Conservation (phyloP, 2,888 invertebrate species). For the Muscina levida region DNA sequence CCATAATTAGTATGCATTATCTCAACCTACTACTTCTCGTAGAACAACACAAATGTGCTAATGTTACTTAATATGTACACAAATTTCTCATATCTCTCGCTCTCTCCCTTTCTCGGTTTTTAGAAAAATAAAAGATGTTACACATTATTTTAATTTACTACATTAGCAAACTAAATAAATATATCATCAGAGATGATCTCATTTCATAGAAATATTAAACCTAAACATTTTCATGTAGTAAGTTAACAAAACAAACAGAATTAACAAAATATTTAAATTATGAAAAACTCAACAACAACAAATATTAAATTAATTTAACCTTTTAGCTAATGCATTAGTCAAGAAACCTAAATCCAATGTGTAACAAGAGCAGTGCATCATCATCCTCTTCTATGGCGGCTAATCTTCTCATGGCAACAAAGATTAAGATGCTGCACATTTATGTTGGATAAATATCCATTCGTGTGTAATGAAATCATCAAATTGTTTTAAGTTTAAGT, state of each 20-base stretch:
- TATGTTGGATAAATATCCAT: background rate
- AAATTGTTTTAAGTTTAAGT: too few relatives aligned
- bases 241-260: conserved; percentile 10
- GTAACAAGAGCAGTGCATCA: background rate
- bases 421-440: conserved; percentile 9
- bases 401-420: background rate
- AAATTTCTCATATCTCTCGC: too few relatives aligned
- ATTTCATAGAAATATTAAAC: conserved; percentile 38
- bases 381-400: background rate
- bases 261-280: conserved; percentile 15
- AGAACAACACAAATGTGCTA: too few relatives aligned
- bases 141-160: too few relatives aligned
- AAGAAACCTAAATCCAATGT: background rate
- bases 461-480: conserved; percentile 18
- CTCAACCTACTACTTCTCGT: too few relatives aligned
- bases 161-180: too few relatives aligned
- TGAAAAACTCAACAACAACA: conserved; percentile 31
- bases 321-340: conserved; percentile 19
- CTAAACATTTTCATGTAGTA: too few relatives aligned
- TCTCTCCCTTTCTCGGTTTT: too few relatives aligned
- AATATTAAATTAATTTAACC: conserved; percentile 59
- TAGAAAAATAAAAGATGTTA: too few relatives aligned
- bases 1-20: too few relatives aligned
- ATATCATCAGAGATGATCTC: too few relatives aligned
- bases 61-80: too few relatives aligned